A percentile compares a stretch with the other conserved stretches of the same genome.
These are phyloP conservation scores for Agrilus biguttatus DNA, from an alignment of 2,888 invertebrate genomes.

Conservation along the genomic window DNA sequence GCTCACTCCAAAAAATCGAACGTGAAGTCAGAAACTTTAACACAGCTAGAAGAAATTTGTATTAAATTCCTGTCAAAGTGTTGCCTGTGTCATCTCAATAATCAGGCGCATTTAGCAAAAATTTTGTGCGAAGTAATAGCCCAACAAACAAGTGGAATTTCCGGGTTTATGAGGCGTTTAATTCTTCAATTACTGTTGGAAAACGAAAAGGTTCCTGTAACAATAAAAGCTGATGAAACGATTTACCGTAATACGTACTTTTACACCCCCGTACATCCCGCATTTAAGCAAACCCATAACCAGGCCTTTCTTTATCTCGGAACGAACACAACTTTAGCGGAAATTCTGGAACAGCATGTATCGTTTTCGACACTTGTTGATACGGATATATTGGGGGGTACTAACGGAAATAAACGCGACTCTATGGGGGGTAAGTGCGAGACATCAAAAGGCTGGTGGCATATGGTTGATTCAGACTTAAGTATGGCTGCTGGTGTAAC, in stretches of 20 bases:
- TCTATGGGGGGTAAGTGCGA: constrained; percentile 13
- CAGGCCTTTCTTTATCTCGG: constrained; percentile 60
- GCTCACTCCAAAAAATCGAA: constrained; percentile 19
- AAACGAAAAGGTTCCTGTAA: constrained; percentile 69
- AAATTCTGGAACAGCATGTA: constrained; percentile 52
- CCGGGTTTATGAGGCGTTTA: constrained; percentile 76
- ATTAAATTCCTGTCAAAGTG: constrained; percentile 72
- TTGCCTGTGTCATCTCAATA: constrained; percentile 70
- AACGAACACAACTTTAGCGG: constrained; percentile 58
- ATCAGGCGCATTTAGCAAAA: constrained; percentile 70
- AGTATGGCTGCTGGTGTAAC: constrained; percentile 75
- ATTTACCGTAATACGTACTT: constrained; percentile 27
- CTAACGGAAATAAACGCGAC: constrained; percentile 13
- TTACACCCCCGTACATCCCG: constrained; percentile 43
- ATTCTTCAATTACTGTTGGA: constrained; percentile 76
- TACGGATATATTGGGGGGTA: constrained; percentile 7
- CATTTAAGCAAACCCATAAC: constrained; percentile 57
- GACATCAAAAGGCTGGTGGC: constrained; percentile 29
- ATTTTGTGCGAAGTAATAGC: constrained; percentile 65
- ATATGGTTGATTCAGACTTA: constrained; percentile 33
- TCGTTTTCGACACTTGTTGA: constrained; percentile 22
- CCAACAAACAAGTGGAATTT: constrained; percentile 51
- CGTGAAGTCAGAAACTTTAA: constrained; percentile 28
- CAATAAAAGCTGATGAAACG: constrained; percentile 39
- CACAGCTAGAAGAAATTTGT: constrained; percentile 56